These are phyloP conservation scores for Dendrolimus houi DNA, from an alignment of 2,888 invertebrate genomes.

Conservation along the genomic window DNA sequence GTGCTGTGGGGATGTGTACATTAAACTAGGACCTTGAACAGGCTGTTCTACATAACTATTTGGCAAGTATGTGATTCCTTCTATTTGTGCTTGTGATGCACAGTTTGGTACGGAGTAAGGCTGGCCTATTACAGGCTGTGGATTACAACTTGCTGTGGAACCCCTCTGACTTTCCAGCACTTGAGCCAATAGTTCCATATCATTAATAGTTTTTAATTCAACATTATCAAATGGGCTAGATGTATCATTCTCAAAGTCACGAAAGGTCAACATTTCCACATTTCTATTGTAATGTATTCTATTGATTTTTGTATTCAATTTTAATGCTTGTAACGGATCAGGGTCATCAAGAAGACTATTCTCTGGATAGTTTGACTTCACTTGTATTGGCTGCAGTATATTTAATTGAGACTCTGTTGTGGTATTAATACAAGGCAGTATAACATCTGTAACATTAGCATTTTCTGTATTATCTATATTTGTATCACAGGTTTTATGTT, in stretches of 20 bases:
- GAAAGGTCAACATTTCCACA: constrained; percentile 69
- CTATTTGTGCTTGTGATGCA: constrained; percentile 52
- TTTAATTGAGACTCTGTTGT: constrained; percentile 42
- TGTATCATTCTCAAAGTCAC: constrained; percentile 94
- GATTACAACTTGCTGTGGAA: constrained; percentile 37
- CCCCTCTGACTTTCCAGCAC: constrained; percentile 75
- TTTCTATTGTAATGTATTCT: constrained; percentile 49
- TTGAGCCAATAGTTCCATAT: constrained; percentile 92
- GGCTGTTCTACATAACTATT: constrained; percentile 54
- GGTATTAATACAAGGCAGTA: constrained; percentile 28
- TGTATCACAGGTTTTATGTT: constrained; percentile 50
- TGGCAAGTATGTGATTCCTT: constrained; percentile 52
- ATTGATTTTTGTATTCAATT: constrained; percentile 44
- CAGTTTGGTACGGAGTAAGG: constrained; percentile 40
- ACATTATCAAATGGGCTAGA: constrained; percentile 96
- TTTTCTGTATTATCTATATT: constrained; percentile 32
- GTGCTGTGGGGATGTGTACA: constrained; percentile 48
- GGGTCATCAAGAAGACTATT: constrained; percentile 62
- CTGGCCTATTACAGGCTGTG: constrained; percentile 32
- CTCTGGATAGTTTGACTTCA: constrained; percentile 46
- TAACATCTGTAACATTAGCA: constrained; percentile 27
- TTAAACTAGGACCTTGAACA: constrained; percentile 41
- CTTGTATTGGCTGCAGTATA: constrained; percentile 64
- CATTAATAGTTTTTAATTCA: constrained; percentile 94
- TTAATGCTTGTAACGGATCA: constrained; percentile 56